Percentiles rank a stretch among this genome's conserved stretches.
These are phyloP conservation scores for Paralichthys olivaceus DNA, from an alignment of 2,113 vertebrate species.

Conservation along the genomic window DNA sequence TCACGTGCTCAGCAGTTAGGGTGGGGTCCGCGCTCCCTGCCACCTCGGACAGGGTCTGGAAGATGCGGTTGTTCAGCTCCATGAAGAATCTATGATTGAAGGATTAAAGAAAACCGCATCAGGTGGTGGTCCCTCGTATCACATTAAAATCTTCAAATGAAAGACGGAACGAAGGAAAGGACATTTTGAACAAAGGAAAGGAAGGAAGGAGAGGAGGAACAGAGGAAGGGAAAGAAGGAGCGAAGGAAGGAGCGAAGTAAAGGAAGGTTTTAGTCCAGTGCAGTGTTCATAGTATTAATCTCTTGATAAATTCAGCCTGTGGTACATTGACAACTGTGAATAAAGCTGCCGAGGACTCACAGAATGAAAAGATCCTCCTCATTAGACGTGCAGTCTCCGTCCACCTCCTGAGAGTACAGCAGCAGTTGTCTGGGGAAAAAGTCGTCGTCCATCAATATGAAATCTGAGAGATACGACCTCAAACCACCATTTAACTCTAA, in stretches of 20 bases:
- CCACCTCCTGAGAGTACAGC: slow-evolving; percentile 95
- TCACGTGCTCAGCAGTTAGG: slow-evolving; percentile 92
- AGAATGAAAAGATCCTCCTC: slow-evolving; percentile 98
- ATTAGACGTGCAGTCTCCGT: slow-evolving; percentile 89
- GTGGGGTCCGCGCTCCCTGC: slow-evolving; percentile 91
- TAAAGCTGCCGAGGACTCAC: slow-evolving; percentile 83
- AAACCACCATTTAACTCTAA: not conserved
- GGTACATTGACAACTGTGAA: not conserved
- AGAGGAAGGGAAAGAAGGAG: no score
- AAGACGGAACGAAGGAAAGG: not conserved
- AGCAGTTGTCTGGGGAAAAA: slow-evolving; percentile 89
- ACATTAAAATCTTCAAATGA: not conserved
- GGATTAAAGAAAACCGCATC: not conserved
- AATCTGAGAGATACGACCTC: not conserved
- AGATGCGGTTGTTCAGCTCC: slow-evolving; percentile 98
- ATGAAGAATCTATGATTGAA: slow-evolving; percentile 91
- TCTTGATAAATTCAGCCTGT: not conserved
- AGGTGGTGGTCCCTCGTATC: not conserved
- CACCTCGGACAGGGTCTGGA: slow-evolving; percentile 94
- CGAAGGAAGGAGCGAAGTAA: no score
- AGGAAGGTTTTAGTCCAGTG: no score
- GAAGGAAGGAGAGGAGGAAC: no score
- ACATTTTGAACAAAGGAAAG: no score
- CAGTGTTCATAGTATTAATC: not conserved
- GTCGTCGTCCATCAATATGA: not conserved